Base-by-base conservation (phyloP, 2,888 invertebrate genomes). In the Agelastica alni region DNA sequence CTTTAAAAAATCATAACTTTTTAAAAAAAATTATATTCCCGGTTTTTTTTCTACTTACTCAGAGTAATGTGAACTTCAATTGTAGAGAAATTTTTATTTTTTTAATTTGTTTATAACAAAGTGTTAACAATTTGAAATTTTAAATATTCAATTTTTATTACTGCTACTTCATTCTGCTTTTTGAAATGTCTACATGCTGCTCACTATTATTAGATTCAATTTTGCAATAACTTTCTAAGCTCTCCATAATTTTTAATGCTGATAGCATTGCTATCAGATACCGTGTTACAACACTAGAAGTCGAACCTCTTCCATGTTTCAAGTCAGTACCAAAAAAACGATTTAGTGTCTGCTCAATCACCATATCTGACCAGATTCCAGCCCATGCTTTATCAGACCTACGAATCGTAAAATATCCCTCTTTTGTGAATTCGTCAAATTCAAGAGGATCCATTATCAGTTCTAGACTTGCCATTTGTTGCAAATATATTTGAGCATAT, bases 271-370 rank as follows among this genome's bases (percentile, higher is more conserved):
- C 7, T n/a, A 10, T 28, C 13, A 10, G 13, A 10, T 31, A 31
- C 13, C 22, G 7, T 22, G 4, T 22, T 22, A 22, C 22, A 22
- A 22, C 22, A 22, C 22, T 22, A 7, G 22, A 22, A 22, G 22
- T 22, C 4, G 7, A 4, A 22, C 22, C 22, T 22, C 22, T 22
- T 22, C 22, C 22, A 22, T 22, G 22, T 6, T 22, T 22, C 7
- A 22, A 22, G 22, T 69, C 69, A n/a, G 51, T 54, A 56, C 72
- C 66, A 60, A 70, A 66, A 9, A 49, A 42, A 42, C 62, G 46
- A 67, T 22, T 22, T 4, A 22, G 22, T 4, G 22, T 22, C 22
- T 74, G 71, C 41, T 75, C 72, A 13, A 73, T 72, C 4, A 61
- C 68, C 64, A 65, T 64, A 57, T 71, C 69, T 2, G 65, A 51